Evolutionary conservation across 2,888 invertebrate species (phyloP).

Genomic region (Xylota segnis): DNA sequence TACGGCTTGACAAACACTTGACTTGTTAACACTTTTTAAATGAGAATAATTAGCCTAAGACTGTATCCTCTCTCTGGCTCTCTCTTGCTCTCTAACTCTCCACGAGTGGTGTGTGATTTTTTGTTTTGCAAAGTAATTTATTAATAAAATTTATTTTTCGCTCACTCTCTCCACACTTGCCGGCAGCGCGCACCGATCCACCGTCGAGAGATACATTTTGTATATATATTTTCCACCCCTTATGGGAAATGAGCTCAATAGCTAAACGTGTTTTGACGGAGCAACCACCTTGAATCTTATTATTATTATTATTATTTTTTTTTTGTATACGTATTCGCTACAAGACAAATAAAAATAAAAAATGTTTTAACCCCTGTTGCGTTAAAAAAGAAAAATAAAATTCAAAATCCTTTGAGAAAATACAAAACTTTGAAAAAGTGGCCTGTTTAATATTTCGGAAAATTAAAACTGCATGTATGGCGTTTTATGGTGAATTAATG

Average conservation of each 20-base stretch:
- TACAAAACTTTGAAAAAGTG: slow-evolving; percentile 42
- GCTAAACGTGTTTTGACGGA: slow-evolving; percentile 77
- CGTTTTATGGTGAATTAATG: slow-evolving; percentile 57
- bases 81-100: slow-evolving; percentile 37
- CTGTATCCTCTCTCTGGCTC: slow-evolving; percentile 13
- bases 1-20: slow-evolving; percentile 32
- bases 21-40: slow-evolving; percentile 27
- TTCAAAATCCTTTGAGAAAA: neutral
- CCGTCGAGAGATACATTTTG: slow-evolving; percentile 78
- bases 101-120: slow-evolving; percentile 8
- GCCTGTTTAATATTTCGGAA: slow-evolving; percentile 38
- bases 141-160: slow-evolving; percentile 34
- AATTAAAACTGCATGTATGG: slow-evolving; percentile 45
- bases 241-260: slow-evolving; percentile 81
- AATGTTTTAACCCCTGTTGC: neutral
- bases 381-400: slow-evolving; percentile 11
- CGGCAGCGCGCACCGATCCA: slow-evolving; percentile 36
- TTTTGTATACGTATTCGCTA: slow-evolving; percentile 9
- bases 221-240: slow-evolving; percentile 83
- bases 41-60: slow-evolving; percentile 15
- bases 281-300: slow-evolving; percentile 70
- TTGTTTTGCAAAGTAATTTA: slow-evolving; percentile 52
- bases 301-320: slow-evolving; percentile 21
- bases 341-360: slow-evolving; percentile 13
- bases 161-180: slow-evolving; percentile 58